Evolutionary conservation across 2,113 vertebrate genomes (phyloP).

Genomic region (Maccullochella peelii): DNA sequence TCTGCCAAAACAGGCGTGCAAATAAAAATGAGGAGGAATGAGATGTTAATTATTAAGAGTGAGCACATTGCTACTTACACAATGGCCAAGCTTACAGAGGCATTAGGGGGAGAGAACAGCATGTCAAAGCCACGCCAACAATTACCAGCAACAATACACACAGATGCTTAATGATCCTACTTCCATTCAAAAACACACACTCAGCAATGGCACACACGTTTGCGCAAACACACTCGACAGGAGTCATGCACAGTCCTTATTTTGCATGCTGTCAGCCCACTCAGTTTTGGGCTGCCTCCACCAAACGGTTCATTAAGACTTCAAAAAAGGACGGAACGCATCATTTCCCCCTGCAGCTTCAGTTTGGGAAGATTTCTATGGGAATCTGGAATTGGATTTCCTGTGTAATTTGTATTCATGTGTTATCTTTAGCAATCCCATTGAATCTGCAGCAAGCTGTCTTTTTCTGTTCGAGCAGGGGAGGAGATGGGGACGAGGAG

Average conservation of each 20-base stretch:
- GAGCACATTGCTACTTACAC: constrained; percentile 90
- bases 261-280: constrained; percentile 25
- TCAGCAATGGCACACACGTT: constrained; percentile 30
- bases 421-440: constrained; percentile 52
- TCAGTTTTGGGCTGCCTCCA: constrained; percentile 29
- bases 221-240: constrained; percentile 32
- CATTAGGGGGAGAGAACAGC: constrained; percentile 86
- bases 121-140: constrained; percentile 82
- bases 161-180: constrained; percentile 72
- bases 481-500: constrained; percentile 31
- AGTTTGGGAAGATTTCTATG: constrained; percentile 51
- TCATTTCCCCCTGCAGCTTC: constrained; percentile 44
- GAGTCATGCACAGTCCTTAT: constrained; percentile 22
- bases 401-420: constrained; percentile 69
- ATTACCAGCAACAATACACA: constrained; percentile 70
- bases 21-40: constrained; percentile 52
- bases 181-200: constrained; percentile 16
- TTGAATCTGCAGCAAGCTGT: constrained; percentile 43
- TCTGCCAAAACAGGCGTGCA: constrained; percentile 42
- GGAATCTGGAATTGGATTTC: constrained; percentile 61
- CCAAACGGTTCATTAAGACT: constrained; percentile 62
- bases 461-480: constrained; percentile 15
- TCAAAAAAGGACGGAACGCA: constrained; percentile 9
- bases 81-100: constrained; percentile 97
- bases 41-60: constrained; percentile 52